phyloP scores from a whole-genome alignment of 2,113 vertebrate species.

The Nibea albiflora region DNA sequence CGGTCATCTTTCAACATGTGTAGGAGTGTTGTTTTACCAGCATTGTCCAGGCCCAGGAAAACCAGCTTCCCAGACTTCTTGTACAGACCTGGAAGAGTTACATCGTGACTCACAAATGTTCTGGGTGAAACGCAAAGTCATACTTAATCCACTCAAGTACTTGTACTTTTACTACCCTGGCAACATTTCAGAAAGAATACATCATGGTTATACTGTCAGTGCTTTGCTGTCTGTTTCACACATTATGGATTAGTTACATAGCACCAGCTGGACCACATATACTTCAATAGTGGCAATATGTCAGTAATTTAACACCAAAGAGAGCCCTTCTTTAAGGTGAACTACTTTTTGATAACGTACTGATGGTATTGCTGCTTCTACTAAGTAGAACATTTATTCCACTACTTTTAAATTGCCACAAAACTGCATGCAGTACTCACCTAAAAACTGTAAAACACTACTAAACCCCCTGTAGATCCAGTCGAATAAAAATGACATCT shows the following conservation, averaged over 20 bases:
- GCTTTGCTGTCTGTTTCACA: neutral
- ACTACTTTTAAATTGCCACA: neutral
- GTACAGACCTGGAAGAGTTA: slow-evolving; percentile 88
- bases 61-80: slow-evolving; percentile 97
- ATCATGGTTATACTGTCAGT: neutral
- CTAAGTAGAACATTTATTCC: neutral
- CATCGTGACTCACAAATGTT: neutral
- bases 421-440: slow-evolving; percentile 76
- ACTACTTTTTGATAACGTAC: no score
- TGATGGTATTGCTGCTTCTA: neutral
- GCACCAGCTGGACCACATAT: neutral
- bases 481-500: slow-evolving; percentile 95
- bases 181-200: neutral
- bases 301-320: neutral
- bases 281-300: neutral
- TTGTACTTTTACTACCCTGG: neutral
- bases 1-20: slow-evolving; percentile 98
- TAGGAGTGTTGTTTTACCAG: slow-evolving; percentile 96
- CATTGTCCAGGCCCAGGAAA: slow-evolving; percentile 97
- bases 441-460: slow-evolving; percentile 94
- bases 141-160: neutral
- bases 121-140: neutral
- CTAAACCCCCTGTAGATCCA: slow-evolving; percentile 97
- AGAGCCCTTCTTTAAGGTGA: neutral
- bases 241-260: neutral